phyloP scores from a whole-genome alignment of 1,140 invertebrate species.

The Drosophila melanogaster region Release_6_plus_ISO1_MT NT_037436.4:13622501-13623000 shows the following conservation, averaged over 20 bases:
- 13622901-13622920: constrained; percentile 3
- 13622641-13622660: constrained; percentile 1
- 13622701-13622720: constrained; percentile 9
- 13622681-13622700: constrained; percentile 2
- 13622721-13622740: constrained; percentile 11
- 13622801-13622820: constrained; percentile 80
- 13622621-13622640: too few relatives aligned
- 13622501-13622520: too few relatives aligned
- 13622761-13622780: constrained; percentile 48
- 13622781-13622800: constrained; percentile 21
- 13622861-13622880: constrained; percentile 34
- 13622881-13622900: constrained; percentile 21
- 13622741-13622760: constrained; percentile 41
- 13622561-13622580: too few relatives aligned
- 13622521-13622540: too few relatives aligned
- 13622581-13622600: background rate
- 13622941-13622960: constrained; percentile 76
- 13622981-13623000: constrained; percentile 71
- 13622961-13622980: constrained; percentile 81
- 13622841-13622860: constrained; percentile 78
- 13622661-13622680: constrained; percentile 2
- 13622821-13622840: constrained; percentile 82
- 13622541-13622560: too few relatives aligned
- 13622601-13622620: background rate
- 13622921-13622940: constrained; percentile 50